Evolutionary conservation across 2,113 vertebrate species (phyloP).

Genomic region (Lepisosteus osseus): DNA sequence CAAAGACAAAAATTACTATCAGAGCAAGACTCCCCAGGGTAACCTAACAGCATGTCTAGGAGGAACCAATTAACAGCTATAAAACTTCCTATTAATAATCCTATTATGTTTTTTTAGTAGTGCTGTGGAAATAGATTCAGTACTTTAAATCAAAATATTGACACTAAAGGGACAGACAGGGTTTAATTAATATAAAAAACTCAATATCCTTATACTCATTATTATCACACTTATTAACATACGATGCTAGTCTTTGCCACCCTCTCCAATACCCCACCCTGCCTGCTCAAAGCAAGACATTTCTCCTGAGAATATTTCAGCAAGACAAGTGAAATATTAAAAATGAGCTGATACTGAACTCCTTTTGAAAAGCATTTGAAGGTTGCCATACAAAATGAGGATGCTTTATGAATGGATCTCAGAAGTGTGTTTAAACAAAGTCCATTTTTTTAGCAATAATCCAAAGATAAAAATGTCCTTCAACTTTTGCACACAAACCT

Average conservation of each 20-base stretch:
- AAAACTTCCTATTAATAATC: too few relatives aligned
- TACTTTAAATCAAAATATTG: too few relatives aligned
- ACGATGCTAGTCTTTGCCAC: slow-evolving; percentile 17
- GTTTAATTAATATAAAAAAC: slow-evolving; percentile 32
- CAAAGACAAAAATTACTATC: too few relatives aligned
- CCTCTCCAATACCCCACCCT: neutral
- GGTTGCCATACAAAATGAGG: slow-evolving; percentile 24
- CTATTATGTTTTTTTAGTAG: too few relatives aligned
- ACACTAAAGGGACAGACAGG: too few relatives aligned
- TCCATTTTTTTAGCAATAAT: slow-evolving; percentile 8
- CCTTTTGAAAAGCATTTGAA: slow-evolving; percentile 12
- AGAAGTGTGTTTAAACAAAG: slow-evolving; percentile 15
- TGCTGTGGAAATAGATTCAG: too few relatives aligned
- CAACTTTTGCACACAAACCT: slow-evolving; percentile 19
- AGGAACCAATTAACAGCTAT: too few relatives aligned
- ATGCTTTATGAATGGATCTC: slow-evolving; percentile 12
- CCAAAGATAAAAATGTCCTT: slow-evolving; percentile 13
- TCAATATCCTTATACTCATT: slow-evolving; percentile 26
- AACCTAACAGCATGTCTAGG: too few relatives aligned
- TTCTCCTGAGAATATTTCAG: slow-evolving; percentile 28
- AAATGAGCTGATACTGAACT: slow-evolving; percentile 14
- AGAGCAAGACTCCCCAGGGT: too few relatives aligned
- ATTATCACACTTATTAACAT: slow-evolving; percentile 30
- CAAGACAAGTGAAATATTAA: slow-evolving; percentile 33
- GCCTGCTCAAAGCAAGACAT: slow-evolving; percentile 14